phyloP scores from a whole-genome alignment of 2,113 vertebrate genomes.

The Empidonax traillii region DNA sequence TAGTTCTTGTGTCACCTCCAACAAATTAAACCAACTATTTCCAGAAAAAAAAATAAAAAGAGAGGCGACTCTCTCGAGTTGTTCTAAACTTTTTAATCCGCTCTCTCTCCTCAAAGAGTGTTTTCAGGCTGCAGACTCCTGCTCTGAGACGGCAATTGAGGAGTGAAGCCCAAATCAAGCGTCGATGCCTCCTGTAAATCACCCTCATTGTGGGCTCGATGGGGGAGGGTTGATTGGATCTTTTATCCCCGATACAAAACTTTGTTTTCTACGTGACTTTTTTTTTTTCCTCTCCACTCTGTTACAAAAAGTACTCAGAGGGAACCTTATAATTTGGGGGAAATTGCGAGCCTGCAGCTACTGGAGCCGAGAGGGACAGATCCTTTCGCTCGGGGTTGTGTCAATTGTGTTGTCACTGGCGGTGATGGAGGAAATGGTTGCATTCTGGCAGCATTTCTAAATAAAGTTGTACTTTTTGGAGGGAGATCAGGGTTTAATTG shows the following conservation, averaged over 20 bases:
- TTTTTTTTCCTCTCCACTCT: background rate
- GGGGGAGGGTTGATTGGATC: background rate
- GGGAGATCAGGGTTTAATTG: background rate
- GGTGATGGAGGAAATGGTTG: background rate
- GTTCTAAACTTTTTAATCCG: background rate
- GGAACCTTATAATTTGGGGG: conserved; percentile 10
- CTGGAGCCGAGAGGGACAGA: conserved; percentile 11
- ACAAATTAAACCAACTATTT: background rate
- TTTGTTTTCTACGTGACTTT: background rate
- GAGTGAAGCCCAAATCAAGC: background rate
- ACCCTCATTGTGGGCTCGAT: background rate
- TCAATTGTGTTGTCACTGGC: background rate
- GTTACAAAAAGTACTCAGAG: background rate
- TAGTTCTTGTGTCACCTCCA: background rate
- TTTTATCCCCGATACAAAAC: background rate
- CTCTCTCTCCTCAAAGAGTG: accelerated
- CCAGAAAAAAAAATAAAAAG: background rate
- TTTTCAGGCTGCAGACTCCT: background rate
- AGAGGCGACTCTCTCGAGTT: accelerated
- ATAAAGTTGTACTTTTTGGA: background rate
- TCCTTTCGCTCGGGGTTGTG: background rate
- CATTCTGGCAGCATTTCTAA: background rate
- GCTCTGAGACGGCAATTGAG: background rate
- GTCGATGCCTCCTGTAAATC: background rate
- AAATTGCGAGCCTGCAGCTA: background rate